Evolutionary conservation across 2,113 vertebrate genomes (phyloP).

Genomic region (Pycnonotus jocosus): DNA sequence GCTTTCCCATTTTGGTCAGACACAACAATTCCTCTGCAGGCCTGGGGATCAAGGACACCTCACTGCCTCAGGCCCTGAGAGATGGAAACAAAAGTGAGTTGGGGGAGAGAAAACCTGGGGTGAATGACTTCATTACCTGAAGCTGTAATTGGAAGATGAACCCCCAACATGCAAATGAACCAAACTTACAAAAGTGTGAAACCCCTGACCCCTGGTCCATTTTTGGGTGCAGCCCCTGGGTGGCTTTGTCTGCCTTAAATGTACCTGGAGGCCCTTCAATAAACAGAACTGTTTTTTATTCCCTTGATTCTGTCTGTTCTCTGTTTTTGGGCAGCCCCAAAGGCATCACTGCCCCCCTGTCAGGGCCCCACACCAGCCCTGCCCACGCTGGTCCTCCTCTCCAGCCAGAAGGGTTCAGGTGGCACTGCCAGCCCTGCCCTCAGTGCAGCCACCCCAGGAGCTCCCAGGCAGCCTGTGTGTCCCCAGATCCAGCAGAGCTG

Average conservation of each 20-base stretch:
- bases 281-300: not conserved
- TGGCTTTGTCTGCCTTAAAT: accelerated
- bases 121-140: not conserved
- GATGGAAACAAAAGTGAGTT: not conserved
- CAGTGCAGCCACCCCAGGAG: not conserved
- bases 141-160: not conserved
- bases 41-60: not conserved
- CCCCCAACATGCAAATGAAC: not conserved
- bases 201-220: accelerated
- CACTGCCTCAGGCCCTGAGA: not conserved
- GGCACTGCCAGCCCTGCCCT: not conserved
- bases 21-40: not conserved
- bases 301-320: accelerated
- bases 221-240: not conserved
- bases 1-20: not conserved
- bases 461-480: not conserved
- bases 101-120: not conserved
- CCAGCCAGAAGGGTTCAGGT: not conserved
- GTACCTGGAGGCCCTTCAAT: not conserved
- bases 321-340: not conserved
- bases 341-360: not conserved
- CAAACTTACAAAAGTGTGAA: not conserved
- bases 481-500: not conserved
- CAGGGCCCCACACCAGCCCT: too few species aligned
- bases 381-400: not conserved